A percentile compares a stretch with the other conserved stretches of the same genome.
phyloP scores from a whole-genome alignment of 2,797 vertebrate genomes.

The Premnoplex brunnescens region DNA sequence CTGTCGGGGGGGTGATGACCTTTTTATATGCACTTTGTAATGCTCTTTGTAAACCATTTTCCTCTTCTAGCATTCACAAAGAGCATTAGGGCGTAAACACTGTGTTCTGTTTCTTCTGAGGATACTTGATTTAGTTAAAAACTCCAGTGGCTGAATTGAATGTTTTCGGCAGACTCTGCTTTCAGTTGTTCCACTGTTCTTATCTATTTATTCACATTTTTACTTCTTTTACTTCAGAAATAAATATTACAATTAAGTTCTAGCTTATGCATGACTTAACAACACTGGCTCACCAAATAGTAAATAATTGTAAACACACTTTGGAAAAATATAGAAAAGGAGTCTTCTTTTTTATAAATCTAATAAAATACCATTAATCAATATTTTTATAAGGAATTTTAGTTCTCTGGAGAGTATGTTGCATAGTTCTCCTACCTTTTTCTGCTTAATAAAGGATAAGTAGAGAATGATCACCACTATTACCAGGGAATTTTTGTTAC shows the following conservation, averaged over 20 bases:
- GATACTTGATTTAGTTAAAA: not conserved
- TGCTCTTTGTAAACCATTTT: not conserved
- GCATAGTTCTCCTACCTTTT: not conserved
- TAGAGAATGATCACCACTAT: not conserved
- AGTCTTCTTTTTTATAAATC: not conserved
- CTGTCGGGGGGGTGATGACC: fast-evolving
- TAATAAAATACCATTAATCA: not conserved
- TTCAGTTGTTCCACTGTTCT: not conserved
- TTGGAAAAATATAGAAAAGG: fast-evolving
- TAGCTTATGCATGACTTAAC: not conserved
- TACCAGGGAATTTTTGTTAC: not conserved
- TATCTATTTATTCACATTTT: not conserved
- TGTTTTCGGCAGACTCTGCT: not conserved
- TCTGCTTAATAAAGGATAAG: not conserved
- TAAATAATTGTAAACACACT: not conserved
- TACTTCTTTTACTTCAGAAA: not conserved
- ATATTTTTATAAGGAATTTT: not conserved
- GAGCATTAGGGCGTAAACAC: not conserved
- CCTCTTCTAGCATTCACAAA: not conserved
- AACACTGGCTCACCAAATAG: not conserved
- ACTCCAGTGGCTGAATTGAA: not conserved
- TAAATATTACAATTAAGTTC: not conserved
- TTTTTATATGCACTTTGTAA: not conserved
- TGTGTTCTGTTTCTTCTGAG: not conserved
- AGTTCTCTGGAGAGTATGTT: not conserved